Conservation (phyloP, 2,888 invertebrate species). For the Acleris sparsana region DNA sequence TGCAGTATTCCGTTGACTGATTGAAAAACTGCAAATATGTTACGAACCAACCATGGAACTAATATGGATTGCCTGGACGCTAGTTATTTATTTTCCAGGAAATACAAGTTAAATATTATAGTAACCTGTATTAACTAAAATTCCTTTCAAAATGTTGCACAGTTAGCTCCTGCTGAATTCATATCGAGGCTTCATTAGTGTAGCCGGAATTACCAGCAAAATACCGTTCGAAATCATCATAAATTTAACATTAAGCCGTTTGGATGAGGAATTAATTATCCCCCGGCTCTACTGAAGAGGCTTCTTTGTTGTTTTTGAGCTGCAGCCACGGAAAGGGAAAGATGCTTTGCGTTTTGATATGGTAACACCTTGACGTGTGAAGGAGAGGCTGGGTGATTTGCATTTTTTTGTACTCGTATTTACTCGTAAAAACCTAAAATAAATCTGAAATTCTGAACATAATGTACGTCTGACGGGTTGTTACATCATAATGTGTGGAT, state of each 20-base stretch:
- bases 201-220: conserved; percentile 6
- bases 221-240: conserved; percentile 15
- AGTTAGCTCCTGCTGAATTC: conserved; percentile 14
- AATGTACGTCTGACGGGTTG: too few relatives aligned
- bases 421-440: too few relatives aligned
- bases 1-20: too few relatives aligned
- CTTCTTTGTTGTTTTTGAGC: conserved; percentile 6
- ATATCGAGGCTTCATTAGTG: conserved; percentile 23
- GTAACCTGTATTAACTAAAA: conserved; percentile 1
- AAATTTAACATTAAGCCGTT: conserved; percentile 24
- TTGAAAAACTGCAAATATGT: too few relatives aligned
- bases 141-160: conserved; percentile 8
- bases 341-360: conserved; percentile 1
- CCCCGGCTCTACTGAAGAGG: neutral
- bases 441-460: too few relatives aligned
- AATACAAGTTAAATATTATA: too few relatives aligned
- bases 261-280: conserved; percentile 16
- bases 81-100: too few relatives aligned
- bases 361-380: neutral
- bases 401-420: neutral
- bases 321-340: neutral
- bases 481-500: too few relatives aligned
- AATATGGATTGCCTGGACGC: too few relatives aligned
- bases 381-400: neutral
- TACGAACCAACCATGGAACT: too few relatives aligned